Evolutionary conservation across 2,797 vertebrate genomes (phyloP), one percentile per base, ranked within the genome.

Genomic region (Urophycis tenuis): DNA sequence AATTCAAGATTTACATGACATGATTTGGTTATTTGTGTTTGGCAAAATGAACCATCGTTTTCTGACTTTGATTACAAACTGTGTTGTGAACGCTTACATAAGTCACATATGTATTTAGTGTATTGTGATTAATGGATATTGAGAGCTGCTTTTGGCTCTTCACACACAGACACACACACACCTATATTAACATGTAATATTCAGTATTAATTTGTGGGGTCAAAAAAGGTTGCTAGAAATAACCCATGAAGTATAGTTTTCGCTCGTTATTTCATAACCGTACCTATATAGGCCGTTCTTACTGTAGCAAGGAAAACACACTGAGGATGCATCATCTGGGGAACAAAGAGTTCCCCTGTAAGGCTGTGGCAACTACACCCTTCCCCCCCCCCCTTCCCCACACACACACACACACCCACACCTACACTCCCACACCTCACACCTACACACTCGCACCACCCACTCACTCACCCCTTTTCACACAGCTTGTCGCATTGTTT

Each of bases 31-130:
- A 60, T 6, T 60, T 60, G 19, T 29, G 60, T 67, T 67, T 29
- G 60, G n/a, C 60, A 67, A 67, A 67, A 67, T 67, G 1, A 29
- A 64, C 53, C 53, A 64, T 29, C 60, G 25, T 25, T 60, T 60
- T 60, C 60, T 67, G n/a, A 67, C 60, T 25, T 60, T 67, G 11
- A 29, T 67, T 67, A 67, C 60, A 67, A 67, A 67, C 25, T 67
- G 60, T 25, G 53, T 29, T 12, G 60, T 67, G 53, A 60, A 25
- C 9, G 60, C n/a, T 67, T 67, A 10, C 3, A 12, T 67, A 67
- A 67, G 60, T 67, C 60, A 67, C 25, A 67, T 25, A n/a, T 67
- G 60, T 17, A 10, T 64, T 64, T 64, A 64, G 60, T 64, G 60
- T 67, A 67, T 67, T 67, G 60, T 67, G 10, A 67, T 67, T 29